A percentile compares a stretch with the other conserved stretches of the same genome.
Evolutionary conservation across 2,113 vertebrate species (phyloP).

Genomic region (Etia nguti): DNA sequence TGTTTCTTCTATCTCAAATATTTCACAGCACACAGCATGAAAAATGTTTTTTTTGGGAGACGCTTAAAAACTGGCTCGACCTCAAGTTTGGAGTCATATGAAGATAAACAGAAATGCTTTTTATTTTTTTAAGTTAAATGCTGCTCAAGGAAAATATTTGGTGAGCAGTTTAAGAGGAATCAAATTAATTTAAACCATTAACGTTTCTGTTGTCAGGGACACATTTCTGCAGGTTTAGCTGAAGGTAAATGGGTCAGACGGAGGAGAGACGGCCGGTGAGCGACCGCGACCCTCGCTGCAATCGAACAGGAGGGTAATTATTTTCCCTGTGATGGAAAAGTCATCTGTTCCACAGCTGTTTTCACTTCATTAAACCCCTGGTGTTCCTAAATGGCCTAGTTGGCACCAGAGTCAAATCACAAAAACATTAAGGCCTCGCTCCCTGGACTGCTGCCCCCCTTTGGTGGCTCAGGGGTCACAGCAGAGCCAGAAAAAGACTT

Average conservation of each 20-base stretch:
- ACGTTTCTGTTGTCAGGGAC: not conserved
- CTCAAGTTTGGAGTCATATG: not conserved
- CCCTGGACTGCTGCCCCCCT: not conserved
- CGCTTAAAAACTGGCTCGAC: not conserved
- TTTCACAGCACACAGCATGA: not conserved
- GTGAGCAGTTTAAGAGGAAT: not conserved
- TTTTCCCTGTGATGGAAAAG: conserved; percentile 4
- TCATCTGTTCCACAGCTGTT: conserved; percentile 33
- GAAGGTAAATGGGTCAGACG: not conserved
- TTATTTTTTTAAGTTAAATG: not conserved
- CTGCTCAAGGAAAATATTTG: not conserved
- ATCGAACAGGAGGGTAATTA: not conserved
- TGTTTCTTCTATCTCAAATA: not conserved
- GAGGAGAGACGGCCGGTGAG: not conserved
- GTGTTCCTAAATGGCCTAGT: conserved; percentile 6
- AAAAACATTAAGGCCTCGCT: not conserved
- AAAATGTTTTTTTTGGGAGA: not conserved
- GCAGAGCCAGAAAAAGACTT: not conserved
- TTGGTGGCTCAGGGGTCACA: not conserved
- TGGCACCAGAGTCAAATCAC: not conserved
- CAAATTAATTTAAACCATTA: not conserved
- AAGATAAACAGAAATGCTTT: not conserved
- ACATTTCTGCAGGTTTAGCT: not conserved
- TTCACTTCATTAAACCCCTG: conserved; percentile 18
- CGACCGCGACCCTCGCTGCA: not conserved